A percentile compares a stretch with the other conserved stretches of the same genome.
Evolutionary conservation across 2,888 invertebrate species (phyloP).

Genomic region (Priocnemis perturbator): DNA sequence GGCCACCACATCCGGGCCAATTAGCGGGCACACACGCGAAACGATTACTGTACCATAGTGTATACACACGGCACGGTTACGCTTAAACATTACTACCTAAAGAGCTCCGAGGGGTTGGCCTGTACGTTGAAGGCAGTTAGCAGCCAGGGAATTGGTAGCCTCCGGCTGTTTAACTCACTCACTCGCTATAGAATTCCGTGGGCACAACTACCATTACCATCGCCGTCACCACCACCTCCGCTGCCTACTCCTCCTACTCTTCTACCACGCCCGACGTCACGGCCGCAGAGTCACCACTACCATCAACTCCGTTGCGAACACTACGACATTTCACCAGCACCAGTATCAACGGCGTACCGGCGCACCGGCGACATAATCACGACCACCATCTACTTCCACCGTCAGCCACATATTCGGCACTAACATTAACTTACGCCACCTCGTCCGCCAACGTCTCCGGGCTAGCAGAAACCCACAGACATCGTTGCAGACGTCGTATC

Average conservation of each 20-base stretch:
- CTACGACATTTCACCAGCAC: slow-evolving; percentile 14
- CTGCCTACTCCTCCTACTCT: slow-evolving; percentile 14
- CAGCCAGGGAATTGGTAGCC: slow-evolving; percentile 65
- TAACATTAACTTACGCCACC: slow-evolving; percentile 13
- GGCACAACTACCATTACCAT: slow-evolving; percentile 49
- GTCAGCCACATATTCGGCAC: slow-evolving; percentile 14
- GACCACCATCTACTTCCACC: slow-evolving; percentile 26
- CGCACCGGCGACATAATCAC: slow-evolving; percentile 28
- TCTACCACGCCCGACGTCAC: too few relatives aligned
- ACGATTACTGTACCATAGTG: slow-evolving; percentile 43
- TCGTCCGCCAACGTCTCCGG: slow-evolving; percentile 27
- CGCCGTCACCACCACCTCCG: slow-evolving; percentile 38
- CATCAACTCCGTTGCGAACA: slow-evolving; percentile 16
- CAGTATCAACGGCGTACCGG: neutral
- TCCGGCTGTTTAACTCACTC: slow-evolving; percentile 66
- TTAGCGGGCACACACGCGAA: slow-evolving; percentile 44
- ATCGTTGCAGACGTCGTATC: too few relatives aligned
- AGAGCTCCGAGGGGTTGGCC: slow-evolving; percentile 44
- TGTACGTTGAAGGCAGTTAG: slow-evolving; percentile 59
- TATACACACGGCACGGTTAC: slow-evolving; percentile 39
- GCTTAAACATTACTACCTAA: slow-evolving; percentile 38
- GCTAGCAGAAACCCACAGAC: slow-evolving; percentile 3
- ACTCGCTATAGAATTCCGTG: slow-evolving; percentile 54
- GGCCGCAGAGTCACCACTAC: neutral
- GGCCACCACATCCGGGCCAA: slow-evolving; percentile 27